phyloP scores from a whole-genome alignment of 2,113 vertebrate genomes.

The Myotis brandtii region DNA sequence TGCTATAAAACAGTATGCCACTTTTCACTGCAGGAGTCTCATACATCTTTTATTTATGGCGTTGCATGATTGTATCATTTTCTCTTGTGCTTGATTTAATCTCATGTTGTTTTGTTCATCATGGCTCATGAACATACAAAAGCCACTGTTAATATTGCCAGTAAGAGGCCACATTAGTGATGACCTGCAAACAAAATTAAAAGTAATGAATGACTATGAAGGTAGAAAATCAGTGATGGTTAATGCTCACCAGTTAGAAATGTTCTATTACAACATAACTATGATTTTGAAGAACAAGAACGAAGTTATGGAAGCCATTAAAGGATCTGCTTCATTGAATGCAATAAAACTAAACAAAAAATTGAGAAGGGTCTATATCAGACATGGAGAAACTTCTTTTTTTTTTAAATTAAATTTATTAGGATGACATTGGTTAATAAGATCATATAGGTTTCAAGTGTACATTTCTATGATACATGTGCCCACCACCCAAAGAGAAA shows the following conservation, averaged over 20 bases:
- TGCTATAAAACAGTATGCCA: neutral
- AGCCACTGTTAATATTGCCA: neutral
- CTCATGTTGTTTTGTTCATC: neutral
- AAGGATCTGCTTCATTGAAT: neutral
- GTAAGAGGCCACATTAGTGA: neutral
- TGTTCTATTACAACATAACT: neutral
- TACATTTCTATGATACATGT: neutral
- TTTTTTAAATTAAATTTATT: neutral
- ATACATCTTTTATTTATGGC: neutral
- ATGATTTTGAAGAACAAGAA: neutral
- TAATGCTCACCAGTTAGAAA: neutral
- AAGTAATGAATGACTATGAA: neutral
- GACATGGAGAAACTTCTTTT: neutral
- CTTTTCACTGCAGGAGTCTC: neutral
- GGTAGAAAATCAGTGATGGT: neutral
- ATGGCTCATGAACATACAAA: neutral
- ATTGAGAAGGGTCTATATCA: neutral
- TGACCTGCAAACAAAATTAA: neutral
- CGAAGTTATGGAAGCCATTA: neutral
- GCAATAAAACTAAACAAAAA: neutral
- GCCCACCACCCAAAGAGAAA: neutral
- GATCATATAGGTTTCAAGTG: neutral
- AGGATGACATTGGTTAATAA: neutral
- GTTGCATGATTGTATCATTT: neutral
- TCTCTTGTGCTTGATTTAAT: neutral